These are phyloP conservation scores for Ichneumoninae sp. DNA, from an alignment of 2,888 invertebrate genomes.

Conservation along the genomic window DNA sequence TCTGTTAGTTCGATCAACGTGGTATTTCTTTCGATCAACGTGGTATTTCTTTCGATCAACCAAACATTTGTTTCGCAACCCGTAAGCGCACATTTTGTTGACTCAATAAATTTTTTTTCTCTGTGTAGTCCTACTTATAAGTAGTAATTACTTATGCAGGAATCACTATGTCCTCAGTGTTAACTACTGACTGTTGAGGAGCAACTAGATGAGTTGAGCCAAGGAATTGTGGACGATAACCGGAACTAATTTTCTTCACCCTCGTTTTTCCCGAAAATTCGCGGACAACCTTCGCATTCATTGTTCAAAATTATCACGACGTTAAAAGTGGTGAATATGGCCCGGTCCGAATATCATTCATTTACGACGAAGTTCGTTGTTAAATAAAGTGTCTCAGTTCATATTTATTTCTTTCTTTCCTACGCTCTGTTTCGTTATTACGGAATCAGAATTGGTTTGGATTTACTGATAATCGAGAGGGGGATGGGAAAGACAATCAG, in stretches of 20 bases:
- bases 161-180: too few species aligned
- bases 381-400: not conserved
- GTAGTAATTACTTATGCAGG: too few species aligned
- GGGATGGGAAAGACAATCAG: not conserved
- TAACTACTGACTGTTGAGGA: too few species aligned
- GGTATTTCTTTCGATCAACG: too few species aligned
- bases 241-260: slow-evolving; percentile 37
- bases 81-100: too few species aligned
- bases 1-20: too few species aligned
- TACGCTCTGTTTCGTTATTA: not conserved
- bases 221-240: slow-evolving; percentile 7
- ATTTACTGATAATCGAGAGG: slow-evolving; percentile 1
- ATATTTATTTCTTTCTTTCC: not conserved
- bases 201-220: not conserved
- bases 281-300: not conserved
- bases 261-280: not conserved
- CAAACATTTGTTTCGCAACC: too few species aligned
- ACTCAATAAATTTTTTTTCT: too few species aligned
- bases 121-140: too few species aligned
- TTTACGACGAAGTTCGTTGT: not conserved
- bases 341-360: too few species aligned
- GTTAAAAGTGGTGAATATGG: too few species aligned
- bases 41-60: too few species aligned
- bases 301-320: not conserved
- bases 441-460: not conserved